phyloP scores from a whole-genome alignment of 2,888 invertebrate genomes.

The Labia minor region DNA sequence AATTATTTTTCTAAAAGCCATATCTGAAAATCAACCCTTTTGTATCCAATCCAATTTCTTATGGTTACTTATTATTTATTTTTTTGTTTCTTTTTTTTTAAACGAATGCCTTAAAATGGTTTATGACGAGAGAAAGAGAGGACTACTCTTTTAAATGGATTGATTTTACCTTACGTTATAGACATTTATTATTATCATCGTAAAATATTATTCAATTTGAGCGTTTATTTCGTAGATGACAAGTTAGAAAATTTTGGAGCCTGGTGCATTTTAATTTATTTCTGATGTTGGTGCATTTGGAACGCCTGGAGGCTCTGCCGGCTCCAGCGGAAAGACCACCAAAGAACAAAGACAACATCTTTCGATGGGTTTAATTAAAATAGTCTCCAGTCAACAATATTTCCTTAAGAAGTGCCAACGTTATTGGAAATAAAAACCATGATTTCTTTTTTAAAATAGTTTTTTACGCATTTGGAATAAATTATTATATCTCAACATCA shows the following conservation, averaged over 20 bases:
- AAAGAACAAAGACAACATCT: not conserved
- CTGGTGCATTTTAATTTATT: not conserved
- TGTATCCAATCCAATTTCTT: too few relatives aligned
- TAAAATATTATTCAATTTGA: constrained; percentile 1
- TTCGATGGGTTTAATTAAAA: not conserved
- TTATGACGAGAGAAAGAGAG: too few relatives aligned
- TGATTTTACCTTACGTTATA: not conserved
- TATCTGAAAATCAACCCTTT: too few relatives aligned
- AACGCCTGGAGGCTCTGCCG: not conserved
- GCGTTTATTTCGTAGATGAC: not conserved
- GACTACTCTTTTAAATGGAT: not conserved
- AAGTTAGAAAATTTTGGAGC: not conserved
- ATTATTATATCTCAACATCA: too few relatives aligned
- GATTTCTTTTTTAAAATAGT: too few relatives aligned
- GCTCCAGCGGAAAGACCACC: not conserved
- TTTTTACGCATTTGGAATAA: too few relatives aligned
- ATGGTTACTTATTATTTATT: too few relatives aligned
- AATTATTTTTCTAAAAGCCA: too few relatives aligned
- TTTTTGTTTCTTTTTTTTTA: too few relatives aligned
- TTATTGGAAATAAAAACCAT: too few relatives aligned
- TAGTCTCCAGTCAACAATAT: not conserved
- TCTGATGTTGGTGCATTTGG: not conserved
- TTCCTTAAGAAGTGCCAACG: not conserved
- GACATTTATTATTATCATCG: not conserved
- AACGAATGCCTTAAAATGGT: too few relatives aligned